Evolutionary conservation across 2,888 invertebrate genomes (phyloP), one percentile per base, ranked within the genome.

Genomic region (Scaptomyza caliginosa): DNA sequence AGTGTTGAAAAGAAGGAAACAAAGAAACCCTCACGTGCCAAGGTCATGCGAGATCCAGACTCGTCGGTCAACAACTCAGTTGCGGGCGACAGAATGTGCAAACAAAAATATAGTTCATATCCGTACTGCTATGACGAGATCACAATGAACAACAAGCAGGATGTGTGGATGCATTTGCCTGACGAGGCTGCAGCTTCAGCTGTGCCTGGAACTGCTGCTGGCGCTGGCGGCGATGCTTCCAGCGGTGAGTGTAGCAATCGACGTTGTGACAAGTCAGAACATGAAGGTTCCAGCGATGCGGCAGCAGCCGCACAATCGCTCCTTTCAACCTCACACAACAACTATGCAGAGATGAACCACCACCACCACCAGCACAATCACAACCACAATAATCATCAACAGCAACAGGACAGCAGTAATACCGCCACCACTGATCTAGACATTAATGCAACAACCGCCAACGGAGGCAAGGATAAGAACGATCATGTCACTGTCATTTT

Each of bases 121-220:
- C 96, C 96, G 0, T 96, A 96, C 89, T 96, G 96, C 85, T 96
- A 96, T 74, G 96, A 96, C 76, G 96, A 96, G 90, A 96, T 96
- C 34, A 94, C 95, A 10, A 94, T 94, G 21, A 95, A 95, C 62
- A 94, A 94, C 0, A 94, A 94, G 81, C 94, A 93, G 65, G 93
- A 94, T 60, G 93, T 94, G 42, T 90, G 89, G 89, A 77, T 90
- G 76, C 90, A 90, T 73, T 67, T 90, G 67, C 90, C 91, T 0
- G 85, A 87, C 38, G 85, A 81, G 19, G 62, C 54, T 6, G 45
- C 38, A 17, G 36, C 21, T 3, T 1, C 65, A 0, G 46, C 49
- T 7, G 49, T 23, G 1, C n/a, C 46, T 11, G 50, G 49, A 39
- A 39, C 74, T 3, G 28, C 63, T 5, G 65, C 63, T 7, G 86